Evolutionary conservation across 2,113 vertebrate species (phyloP).

Genomic region (Pycnonotus jocosus): DNA sequence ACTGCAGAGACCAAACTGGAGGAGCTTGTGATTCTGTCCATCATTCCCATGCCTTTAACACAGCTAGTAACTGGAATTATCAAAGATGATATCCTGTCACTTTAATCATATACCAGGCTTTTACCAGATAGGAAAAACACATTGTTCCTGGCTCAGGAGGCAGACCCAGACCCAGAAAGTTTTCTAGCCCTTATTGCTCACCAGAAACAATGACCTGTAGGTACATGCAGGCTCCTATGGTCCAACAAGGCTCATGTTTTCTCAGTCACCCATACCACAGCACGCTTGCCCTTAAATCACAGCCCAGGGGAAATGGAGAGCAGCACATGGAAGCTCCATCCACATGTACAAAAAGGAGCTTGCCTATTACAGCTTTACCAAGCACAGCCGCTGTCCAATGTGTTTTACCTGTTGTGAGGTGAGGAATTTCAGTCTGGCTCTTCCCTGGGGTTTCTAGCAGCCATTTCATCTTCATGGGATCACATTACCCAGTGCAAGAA

Average conservation of each 20-base stretch:
- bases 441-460: background rate
- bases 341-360: background rate
- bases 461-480: background rate
- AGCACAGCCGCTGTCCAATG: background rate
- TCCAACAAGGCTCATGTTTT: background rate
- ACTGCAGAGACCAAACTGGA: background rate
- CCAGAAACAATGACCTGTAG: background rate
- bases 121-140: background rate
- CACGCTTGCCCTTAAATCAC: background rate
- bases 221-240: background rate
- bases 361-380: background rate
- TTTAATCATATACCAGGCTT: background rate
- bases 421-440: background rate
- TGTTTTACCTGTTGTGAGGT: background rate
- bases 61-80: background rate
- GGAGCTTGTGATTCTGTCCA: background rate
- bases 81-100: background rate
- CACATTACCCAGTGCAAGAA: background rate
- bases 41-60: background rate
- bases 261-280: accelerated
- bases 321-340: background rate
- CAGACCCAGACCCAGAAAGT: background rate
- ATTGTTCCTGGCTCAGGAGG: background rate
- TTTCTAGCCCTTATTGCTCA: background rate
- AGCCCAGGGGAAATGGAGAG: background rate